Conservation (phyloP, 2,888 invertebrate genomes). For the Idaea straminata region DNA sequence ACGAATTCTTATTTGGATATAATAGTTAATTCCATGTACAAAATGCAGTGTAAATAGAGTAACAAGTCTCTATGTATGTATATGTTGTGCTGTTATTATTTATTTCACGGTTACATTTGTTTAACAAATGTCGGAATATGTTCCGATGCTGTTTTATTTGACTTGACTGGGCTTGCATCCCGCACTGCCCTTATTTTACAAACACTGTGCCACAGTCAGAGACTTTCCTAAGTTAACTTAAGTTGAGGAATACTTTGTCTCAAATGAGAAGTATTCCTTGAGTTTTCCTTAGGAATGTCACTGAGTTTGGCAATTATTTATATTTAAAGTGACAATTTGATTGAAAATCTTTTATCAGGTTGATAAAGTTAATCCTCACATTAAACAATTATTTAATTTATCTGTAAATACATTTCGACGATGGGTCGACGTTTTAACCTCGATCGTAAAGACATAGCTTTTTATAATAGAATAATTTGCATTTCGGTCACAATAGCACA, state of each 20-base stretch:
- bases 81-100: not conserved
- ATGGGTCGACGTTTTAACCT: not conserved
- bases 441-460: constrained; percentile 16
- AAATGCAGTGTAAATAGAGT: not conserved
- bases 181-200: constrained; percentile 40
- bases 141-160: constrained; percentile 24
- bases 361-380: not conserved
- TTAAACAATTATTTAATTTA: not conserved
- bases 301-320: constrained; percentile 1
- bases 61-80: not conserved
- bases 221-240: too few relatives aligned
- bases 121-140: not conserved
- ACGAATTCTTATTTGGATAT: not conserved
- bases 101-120: not conserved
- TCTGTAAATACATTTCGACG: not conserved
- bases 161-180: constrained; percentile 37
- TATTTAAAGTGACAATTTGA: constrained; percentile 7
- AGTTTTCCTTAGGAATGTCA: too few relatives aligned
- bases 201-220: constrained; percentile 15
- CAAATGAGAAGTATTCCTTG: too few relatives aligned
- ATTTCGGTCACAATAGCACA: constrained; percentile 31
- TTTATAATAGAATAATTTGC: constrained; percentile 30
- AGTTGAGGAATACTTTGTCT: too few relatives aligned
- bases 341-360: not conserved
- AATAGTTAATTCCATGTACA: not conserved